Evolutionary conservation across 2,888 invertebrate species (phyloP), one percentile per base, ranked within the genome.

Genomic region (Pyrrhia umbra): DNA sequence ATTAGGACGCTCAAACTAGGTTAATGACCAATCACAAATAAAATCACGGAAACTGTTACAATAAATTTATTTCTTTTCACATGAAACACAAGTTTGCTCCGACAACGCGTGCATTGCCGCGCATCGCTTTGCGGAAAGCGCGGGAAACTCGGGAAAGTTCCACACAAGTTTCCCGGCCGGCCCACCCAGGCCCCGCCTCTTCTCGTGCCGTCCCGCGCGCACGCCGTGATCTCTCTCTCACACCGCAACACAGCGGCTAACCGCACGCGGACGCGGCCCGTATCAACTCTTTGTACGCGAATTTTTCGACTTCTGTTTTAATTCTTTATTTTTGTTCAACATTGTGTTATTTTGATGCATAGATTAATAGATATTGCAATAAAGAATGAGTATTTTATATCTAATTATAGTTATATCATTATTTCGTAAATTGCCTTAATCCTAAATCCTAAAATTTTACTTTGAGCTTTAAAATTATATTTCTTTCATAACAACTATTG

Each of bases 81-180:
- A 21, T 10, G 2, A 45, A 47, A n/a, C 61, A 39, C 21, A 69
- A 50, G 25, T 57, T 61, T 10, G 2, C 6, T 30, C 6, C 2
- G 10, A 9, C 54, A 21, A 51, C 60, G 47, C 45, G 60, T 56
- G 51, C 55, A 61, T 50, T 54, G 55, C 51, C 67, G 74, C 67
- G 61, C 68, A 52, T 54, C 67, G 54, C 65, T 68, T 70, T 80
- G 80, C 75, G 85, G 71, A 90, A 90, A 91, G 88, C 92, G 93
- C 93, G 92, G 92, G 93, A 93, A 94, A 94, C 85, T 91, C 85
- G 59, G 68, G 69, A 86, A 93, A 92, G 85, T 91, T 89, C 65
- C 61, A 54, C 74, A 76, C 80, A 89, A 92, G 89, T 90, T 91
- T 88, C 72, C 74, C 70, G 82, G 83, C 78, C 89, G 90, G 87